Evolutionary conservation across 2,113 vertebrate species (phyloP).

Genomic region (Lathamus discolor): DNA sequence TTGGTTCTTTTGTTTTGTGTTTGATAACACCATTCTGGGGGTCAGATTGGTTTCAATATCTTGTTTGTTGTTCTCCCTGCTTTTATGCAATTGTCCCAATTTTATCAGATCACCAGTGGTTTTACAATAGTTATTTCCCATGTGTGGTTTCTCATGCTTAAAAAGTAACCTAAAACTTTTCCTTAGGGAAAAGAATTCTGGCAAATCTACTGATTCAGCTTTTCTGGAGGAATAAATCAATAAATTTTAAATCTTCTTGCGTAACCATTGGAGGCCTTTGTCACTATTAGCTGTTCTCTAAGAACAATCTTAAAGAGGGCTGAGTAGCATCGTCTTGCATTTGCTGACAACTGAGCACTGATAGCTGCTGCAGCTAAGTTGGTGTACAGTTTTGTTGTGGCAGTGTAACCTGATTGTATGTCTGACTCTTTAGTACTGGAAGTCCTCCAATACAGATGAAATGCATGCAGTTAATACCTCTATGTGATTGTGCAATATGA

Average conservation of each 20-base stretch:
- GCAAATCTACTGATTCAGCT: neutral
- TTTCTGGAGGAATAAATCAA: neutral
- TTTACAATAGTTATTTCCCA: neutral
- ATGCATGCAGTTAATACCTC: neutral
- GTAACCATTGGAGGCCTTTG: neutral
- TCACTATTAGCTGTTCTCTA: neutral
- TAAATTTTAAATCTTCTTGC: neutral
- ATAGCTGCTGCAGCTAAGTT: neutral
- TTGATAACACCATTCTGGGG: neutral
- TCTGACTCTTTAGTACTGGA: neutral
- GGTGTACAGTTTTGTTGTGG: neutral
- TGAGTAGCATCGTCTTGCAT: neutral
- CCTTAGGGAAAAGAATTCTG: neutral
- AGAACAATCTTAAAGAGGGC: neutral
- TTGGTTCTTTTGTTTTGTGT: slow-evolving; percentile 51
- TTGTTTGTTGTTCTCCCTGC: neutral
- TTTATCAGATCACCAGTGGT: neutral
- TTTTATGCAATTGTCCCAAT: neutral
- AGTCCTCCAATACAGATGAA: neutral
- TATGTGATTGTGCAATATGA: neutral
- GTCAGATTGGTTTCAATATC: neutral
- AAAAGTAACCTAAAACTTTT: neutral
- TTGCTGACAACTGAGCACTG: neutral
- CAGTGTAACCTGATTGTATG: neutral
- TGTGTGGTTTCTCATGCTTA: neutral